These are phyloP conservation scores for Lasiurus cinereus DNA, from an alignment of 2,113 vertebrate genomes.

Conservation along the genomic window DNA sequence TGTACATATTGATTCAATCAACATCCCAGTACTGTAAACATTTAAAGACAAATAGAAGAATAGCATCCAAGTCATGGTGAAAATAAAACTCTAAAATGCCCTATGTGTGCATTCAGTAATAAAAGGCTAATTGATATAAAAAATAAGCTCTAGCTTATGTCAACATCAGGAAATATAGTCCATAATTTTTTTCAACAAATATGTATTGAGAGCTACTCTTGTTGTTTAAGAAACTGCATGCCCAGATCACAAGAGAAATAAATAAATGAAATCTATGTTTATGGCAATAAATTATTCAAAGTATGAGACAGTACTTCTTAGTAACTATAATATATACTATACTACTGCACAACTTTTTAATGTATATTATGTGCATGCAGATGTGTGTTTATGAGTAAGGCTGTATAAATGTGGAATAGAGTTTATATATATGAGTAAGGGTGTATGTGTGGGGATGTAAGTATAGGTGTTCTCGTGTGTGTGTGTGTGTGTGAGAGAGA, in stretches of 20 bases:
- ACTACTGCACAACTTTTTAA: background rate
- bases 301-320: background rate
- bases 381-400: background rate
- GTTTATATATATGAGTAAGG: background rate
- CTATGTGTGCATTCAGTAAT: background rate
- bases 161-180: background rate
- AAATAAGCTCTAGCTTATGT: background rate
- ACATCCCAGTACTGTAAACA: background rate
- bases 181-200: background rate
- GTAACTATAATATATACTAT: background rate
- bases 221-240: background rate
- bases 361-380: background rate
- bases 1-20: background rate
- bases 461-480: accelerated
- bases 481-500: background rate
- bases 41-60: slow-evolving; percentile 1
- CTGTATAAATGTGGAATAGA: background rate
- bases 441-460: background rate
- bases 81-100: background rate
- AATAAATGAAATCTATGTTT: background rate
- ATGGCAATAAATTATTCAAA: background rate
- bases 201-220: background rate
- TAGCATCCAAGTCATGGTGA: background rate
- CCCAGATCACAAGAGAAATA: background rate
- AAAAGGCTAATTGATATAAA: background rate